phyloP scores from a whole-genome alignment of 1,140 invertebrate species.

The Micrasema minimum region DNA sequence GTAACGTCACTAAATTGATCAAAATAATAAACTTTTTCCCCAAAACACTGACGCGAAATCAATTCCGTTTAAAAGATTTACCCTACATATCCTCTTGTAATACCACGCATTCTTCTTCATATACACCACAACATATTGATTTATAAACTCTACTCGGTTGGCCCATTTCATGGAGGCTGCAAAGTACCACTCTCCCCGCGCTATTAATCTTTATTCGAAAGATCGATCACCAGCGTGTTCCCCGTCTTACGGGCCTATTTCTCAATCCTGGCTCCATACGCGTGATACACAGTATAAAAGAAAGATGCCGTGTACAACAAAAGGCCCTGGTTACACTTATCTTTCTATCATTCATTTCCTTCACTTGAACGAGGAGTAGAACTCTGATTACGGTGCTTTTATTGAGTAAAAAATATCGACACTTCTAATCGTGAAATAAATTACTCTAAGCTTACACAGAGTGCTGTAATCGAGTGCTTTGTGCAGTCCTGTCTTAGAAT shows the following conservation, averaged over 20 bases:
- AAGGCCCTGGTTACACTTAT: constrained; percentile 26
- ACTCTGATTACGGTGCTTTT: too few species aligned
- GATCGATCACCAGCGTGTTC: constrained; percentile 50
- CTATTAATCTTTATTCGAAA: constrained; percentile 52
- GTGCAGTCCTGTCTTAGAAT: too few species aligned
- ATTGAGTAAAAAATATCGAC: constrained; percentile 6
- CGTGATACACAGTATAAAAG: neutral
- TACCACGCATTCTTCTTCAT: neutral
- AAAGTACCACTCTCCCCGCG: constrained; percentile 33
- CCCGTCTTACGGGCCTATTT: constrained; percentile 44
- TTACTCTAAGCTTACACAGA: too few species aligned
- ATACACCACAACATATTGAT: constrained; percentile 23
- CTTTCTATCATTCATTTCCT: constrained; percentile 20
- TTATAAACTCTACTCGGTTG: constrained; percentile 18
- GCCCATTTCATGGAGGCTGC: constrained; percentile 23
- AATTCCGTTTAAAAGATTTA: neutral
- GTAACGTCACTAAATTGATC: too few species aligned
- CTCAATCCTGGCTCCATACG: constrained; percentile 38
- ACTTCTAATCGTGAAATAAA: too few species aligned
- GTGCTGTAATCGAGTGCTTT: too few species aligned
- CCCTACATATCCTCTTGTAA: neutral
- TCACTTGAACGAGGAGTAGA: too few species aligned
- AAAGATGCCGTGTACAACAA: constrained; percentile 15
- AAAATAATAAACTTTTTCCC: too few species aligned
- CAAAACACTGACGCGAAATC: too few species aligned